phyloP scores from a whole-genome alignment of 2,797 vertebrate species.

The Cetoscarus ocellatus region DNA sequence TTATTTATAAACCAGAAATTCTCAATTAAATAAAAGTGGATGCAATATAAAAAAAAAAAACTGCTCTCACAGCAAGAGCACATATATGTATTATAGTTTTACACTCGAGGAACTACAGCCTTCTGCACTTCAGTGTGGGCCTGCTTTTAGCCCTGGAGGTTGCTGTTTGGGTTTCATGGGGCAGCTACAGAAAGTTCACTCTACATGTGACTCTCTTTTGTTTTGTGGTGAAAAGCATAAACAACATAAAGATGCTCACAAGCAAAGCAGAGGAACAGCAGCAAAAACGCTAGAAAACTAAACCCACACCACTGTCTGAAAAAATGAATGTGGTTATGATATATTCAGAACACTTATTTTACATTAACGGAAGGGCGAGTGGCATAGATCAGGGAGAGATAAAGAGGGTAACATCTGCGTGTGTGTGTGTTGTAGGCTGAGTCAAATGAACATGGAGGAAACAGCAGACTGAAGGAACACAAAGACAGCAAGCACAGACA shows the following conservation, averaged over 20 bases:
- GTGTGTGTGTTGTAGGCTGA: conserved; percentile 3
- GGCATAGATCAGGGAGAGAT: neutral
- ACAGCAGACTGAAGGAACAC: conserved; percentile 65
- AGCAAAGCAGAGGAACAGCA: neutral
- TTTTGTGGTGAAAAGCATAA: neutral
- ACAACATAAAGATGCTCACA: neutral
- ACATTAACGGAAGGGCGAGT: neutral
- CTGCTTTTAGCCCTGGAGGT: too few relatives aligned
- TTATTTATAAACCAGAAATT: too few relatives aligned
- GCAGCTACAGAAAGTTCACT: too few relatives aligned
- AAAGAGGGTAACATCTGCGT: neutral
- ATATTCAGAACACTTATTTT: neutral
- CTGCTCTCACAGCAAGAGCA: too few relatives aligned
- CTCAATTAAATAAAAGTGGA: too few relatives aligned
- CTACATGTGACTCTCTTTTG: neutral
- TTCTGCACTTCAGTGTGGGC: too few relatives aligned
- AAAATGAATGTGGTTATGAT: neutral
- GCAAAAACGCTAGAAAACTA: neutral
- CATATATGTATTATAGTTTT: too few relatives aligned
- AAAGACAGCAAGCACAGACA: conserved; percentile 72
- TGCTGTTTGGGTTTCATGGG: too few relatives aligned
- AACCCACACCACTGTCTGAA: conserved; percentile 1
- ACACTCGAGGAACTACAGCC: too few relatives aligned
- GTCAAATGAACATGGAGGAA: conserved; percentile 65
- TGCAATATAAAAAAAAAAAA: too few relatives aligned